Base-by-base conservation (phyloP, 2,113 vertebrate genomes). In the Nansenia antarctica region DNA sequence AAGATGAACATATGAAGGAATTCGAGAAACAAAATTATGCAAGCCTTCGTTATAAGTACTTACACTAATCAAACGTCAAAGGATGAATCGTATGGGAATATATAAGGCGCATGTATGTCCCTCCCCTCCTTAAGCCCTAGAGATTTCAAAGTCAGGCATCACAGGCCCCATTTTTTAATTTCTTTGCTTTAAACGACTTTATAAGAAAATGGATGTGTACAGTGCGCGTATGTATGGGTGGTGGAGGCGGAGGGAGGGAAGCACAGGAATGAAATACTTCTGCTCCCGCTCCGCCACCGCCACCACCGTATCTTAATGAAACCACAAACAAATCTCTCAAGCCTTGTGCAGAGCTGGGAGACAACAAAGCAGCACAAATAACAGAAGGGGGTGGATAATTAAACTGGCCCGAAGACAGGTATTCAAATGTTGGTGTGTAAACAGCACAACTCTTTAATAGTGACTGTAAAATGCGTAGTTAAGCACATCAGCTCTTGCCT, bases 391-490 rank as follows among this genome's bases (percentile, higher is more conserved):
- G 73, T 66, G 87, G 88, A 91, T 93, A 93, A 93, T 93, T 92
- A 91, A 92, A 92, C 92, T 93, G 92, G 92, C 92, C 90, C 83
- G 88, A 86, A 92, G 92, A 93, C 91, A 93, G 92, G 90, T 91
- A 92, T 91, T 93, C 85, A 91, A 92, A 91, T 89, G 91, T 88
- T 90, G 88, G 88, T 89, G 74, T 89, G 89, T 91, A 93, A 92
- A 92, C 90, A 92, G 86, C 85, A 82, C 83, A 89, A 89, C 87
- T 90, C 90, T 92, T 92, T 92, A 93, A 93, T 92, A 92, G 91
- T 92, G 78, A 90, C 89, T 90, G 91, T 92, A 91, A 93, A 93
- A 93, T 85, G 90, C 87, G 70, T 89, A 90, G 91, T 92, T 92
- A 91, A 88, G 89, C 89, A 88, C 86, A 89, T 91, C 89, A 87